Percentiles rank a stretch among this genome's conserved stretches.
Conservation (phyloP, 2,113 vertebrate genomes). For the Entomyzon cyanotis region DNA sequence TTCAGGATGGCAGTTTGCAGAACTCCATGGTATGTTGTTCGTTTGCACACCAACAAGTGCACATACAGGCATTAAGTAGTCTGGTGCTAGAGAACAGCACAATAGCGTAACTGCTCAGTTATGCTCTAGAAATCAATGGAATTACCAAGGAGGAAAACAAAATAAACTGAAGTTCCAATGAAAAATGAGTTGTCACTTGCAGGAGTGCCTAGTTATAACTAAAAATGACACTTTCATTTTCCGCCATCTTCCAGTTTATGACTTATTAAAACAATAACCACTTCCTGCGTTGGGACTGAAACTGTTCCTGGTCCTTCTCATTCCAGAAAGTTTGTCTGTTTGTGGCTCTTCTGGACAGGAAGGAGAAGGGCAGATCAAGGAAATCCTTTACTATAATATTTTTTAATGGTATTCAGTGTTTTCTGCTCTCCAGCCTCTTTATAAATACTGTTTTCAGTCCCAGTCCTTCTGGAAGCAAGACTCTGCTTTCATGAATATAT, state of each 20-base stretch:
- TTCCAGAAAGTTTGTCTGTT: neutral
- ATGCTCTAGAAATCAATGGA: conserved; percentile 35
- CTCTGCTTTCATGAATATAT: neutral
- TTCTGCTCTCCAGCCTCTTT: neutral
- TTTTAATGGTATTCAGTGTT: neutral
- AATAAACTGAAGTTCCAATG: neutral
- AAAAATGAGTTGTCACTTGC: neutral
- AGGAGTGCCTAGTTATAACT: neutral
- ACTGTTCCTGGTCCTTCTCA: neutral
- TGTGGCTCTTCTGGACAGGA: neutral
- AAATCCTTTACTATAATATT: neutral
- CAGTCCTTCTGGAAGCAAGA: neutral
- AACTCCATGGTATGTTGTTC: neutral
- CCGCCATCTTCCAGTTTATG: neutral
- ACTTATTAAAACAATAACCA: conserved; percentile 39
- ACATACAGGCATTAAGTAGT: conserved; percentile 31
- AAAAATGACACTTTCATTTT: conserved; percentile 13
- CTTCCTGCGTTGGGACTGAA: conserved; percentile 4
- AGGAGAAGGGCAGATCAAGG: neutral
- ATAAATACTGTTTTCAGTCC: neutral
- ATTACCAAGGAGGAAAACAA: conserved; percentile 14
- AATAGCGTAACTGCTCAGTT: conserved; percentile 29
- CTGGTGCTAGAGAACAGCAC: conserved; percentile 33
- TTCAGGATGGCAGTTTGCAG: neutral
- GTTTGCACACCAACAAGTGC: conserved; percentile 44